Base-by-base conservation (phyloP, 2,113 vertebrate species). In the Ivindomyrus marchei region DNA sequence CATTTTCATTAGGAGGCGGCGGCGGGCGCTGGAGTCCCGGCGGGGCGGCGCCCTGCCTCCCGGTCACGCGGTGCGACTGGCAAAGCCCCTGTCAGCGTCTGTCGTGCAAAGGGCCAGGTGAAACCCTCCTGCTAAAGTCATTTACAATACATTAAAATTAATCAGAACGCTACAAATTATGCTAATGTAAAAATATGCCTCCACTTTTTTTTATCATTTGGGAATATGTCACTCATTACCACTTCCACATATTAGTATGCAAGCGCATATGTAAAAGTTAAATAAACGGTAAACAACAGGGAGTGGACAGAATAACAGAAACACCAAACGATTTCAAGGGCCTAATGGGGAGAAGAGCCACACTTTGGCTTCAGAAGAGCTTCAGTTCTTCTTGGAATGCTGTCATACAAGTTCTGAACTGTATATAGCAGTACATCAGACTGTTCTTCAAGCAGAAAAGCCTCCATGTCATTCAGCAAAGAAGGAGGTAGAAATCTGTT, bases 111-210 rank as follows among this genome's bases (percentile, higher is more conserved):
- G 31, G 62, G 36, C 36, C 74, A 80, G 36, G 74, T 80, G 74
- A 80, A 42, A 80, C 17, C 31, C 36, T 80, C 74, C 31, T 19
- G 11, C 74, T 80, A 19, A 77, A 77, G 74, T 80, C 74, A 80
- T 80, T 80, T 42, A 70, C 36, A 42, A 80, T 42, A 80, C 74
- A 80, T 80, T 80, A 80, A 80, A 80, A 80, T 80, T 80, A 39
- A 80, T 42, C 74, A 80, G 74, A 42, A 80, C 10, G 74, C 17
- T 80, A 80, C 74, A 80, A 80, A 80, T 80, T 42, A 80, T 80
- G 74, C 74, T 42, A 80, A 42, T 80, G 36, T 80, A 19, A 80
- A 80, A 80, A 39, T 36, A 80, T 80, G 74, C 74, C 15, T 19
- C 62, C n/a, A 39, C 36, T 39, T 77, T 39, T 42, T 80, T 80